Percentiles rank a stretch among this genome's conserved stretches.
Conservation (phyloP, 2,797 vertebrate species). For the Glyptemys insculpta region DNA sequence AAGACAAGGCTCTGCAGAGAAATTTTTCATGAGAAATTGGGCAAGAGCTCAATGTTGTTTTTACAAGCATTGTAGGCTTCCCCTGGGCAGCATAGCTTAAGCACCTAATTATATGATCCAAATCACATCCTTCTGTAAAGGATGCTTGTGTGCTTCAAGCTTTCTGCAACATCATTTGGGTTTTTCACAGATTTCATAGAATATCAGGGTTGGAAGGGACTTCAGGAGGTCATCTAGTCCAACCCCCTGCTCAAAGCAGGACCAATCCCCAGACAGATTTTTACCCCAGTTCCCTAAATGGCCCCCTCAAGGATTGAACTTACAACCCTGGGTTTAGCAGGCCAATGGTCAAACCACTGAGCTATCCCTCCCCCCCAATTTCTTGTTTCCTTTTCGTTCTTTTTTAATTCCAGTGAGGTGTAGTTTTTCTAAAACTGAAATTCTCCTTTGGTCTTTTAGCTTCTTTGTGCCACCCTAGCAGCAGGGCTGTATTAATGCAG, state of each 20-base stretch:
- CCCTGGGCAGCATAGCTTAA: background rate
- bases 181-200: background rate
- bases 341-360: too few species aligned
- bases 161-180: background rate
- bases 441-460: background rate
- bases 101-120: background rate
- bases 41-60: accelerated
- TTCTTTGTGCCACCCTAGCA: background rate
- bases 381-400: background rate
- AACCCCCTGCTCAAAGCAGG: too few species aligned
- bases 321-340: too few species aligned
- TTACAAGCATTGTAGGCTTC: background rate
- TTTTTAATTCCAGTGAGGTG: background rate
- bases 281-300: too few species aligned
- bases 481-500: too few species aligned
- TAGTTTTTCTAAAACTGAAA: background rate
- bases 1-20: accelerated
- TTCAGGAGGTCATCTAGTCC: too few species aligned
- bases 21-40: background rate
- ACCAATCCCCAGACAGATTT: too few species aligned
- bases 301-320: too few species aligned
- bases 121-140: constrained; percentile 38
- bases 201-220: too few species aligned
- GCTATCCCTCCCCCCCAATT: too few species aligned
- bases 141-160: constrained; percentile 23